Base-by-base conservation (phyloP, 2,888 invertebrate genomes). In the Blera fallax region DNA sequence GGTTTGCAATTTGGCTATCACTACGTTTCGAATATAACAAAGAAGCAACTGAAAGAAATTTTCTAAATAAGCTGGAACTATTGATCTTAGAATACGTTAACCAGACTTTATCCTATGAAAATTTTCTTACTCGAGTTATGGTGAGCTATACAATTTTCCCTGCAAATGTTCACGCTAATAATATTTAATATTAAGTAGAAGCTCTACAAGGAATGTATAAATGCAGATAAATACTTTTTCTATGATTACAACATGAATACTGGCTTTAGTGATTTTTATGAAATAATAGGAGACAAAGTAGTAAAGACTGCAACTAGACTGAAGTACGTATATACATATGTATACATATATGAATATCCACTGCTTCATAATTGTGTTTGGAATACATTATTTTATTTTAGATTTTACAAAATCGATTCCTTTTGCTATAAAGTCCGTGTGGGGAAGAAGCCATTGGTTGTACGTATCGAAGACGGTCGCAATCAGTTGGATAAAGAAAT, bases 1-100 rank as follows among this genome's bases (percentile, higher is more conserved):
- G 82, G 67, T 67, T 82, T 52, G 27, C 73, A 11, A 48, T 78
- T 32, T 82, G 76, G 65, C 32, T 87, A 0, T 58, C 72, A 8
- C 81, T 64, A 24, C 62, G 60, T n/a, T 62, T 45, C 5, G 52
- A 78, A 32, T 82, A 45, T 2, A 67, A 62, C n/a, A n/a, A 62
- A 29, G 81, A 82, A n/a, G 56, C 45, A 3, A 29, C n/a, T 3
- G n/a, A 21, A 4, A 6, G 52, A 8, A 67, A 74, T 43, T 27
- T 16, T 34, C 60, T 18, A 14, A 37, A 67, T 4, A 21, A 27
- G 5, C 45, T 67, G 10, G 8, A 3, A 8, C 32, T 2, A 7
- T 34, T 16, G 24, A 2, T 67, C 4, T 32, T 74, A 4, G 56
- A 72, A 24, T 56, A 64, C 27, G 34, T 56, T 16, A 72, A 27